These are phyloP conservation scores for Passer domesticus DNA, from an alignment of 2,113 vertebrate species.

Conservation along the genomic window DNA sequence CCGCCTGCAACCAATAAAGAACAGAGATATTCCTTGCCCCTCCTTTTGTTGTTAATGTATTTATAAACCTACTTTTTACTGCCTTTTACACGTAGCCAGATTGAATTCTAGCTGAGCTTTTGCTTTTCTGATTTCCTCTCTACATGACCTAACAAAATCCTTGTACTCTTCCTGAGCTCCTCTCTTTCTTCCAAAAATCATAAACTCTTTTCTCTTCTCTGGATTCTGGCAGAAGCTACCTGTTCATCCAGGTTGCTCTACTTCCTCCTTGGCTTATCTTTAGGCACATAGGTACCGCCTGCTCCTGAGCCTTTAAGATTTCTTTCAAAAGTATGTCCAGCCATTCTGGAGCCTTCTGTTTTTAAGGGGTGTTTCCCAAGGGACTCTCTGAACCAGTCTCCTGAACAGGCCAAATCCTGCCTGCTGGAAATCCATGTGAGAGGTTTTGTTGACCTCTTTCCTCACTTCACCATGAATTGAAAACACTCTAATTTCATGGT, in stretches of 20 bases:
- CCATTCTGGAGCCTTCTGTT: neutral
- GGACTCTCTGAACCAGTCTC: neutral
- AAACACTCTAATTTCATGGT: neutral
- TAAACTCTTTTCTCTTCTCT: neutral
- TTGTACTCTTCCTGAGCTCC: neutral
- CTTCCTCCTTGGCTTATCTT: neutral
- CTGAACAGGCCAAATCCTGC: neutral
- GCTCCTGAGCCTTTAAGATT: neutral
- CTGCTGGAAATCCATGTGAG: neutral
- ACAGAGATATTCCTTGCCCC: neutral
- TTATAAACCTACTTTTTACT: neutral
- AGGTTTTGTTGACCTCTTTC: neutral
- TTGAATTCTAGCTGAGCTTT: neutral
- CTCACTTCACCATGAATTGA: neutral
- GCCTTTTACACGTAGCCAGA: neutral
- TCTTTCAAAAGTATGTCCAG: neutral
- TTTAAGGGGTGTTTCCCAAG: neutral
- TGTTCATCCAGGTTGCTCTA: neutral
- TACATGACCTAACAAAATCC: neutral
- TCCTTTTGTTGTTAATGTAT: neutral
- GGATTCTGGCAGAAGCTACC: neutral
- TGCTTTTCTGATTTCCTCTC: neutral
- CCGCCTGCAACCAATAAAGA: accelerated
- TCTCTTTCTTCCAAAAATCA: neutral
- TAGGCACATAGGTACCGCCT: neutral